A percentile compares a stretch with the other conserved stretches of the same genome.
phyloP scores from a whole-genome alignment of 2,888 invertebrate genomes.

The Euzophera pinguis region DNA sequence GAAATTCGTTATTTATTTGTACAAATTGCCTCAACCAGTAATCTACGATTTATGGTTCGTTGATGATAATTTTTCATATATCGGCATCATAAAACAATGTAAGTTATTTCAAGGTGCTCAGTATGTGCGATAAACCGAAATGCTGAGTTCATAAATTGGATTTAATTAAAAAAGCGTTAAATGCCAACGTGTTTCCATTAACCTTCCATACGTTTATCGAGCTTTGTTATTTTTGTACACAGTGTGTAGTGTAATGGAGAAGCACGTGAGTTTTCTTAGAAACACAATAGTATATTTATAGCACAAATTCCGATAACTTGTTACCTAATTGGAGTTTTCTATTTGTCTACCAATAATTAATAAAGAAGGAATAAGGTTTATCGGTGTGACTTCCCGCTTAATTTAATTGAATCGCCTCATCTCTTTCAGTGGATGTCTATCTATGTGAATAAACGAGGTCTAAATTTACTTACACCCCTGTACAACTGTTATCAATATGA shows the following conservation, averaged over 20 bases:
- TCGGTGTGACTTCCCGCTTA: no score
- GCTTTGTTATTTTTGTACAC: slow-evolving; percentile 25
- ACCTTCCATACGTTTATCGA: slow-evolving; percentile 30
- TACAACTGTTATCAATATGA: no score
- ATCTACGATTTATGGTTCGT: slow-evolving; percentile 15
- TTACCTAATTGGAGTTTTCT: neutral
- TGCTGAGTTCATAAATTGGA: slow-evolving; percentile 36
- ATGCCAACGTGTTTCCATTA: slow-evolving; percentile 42
- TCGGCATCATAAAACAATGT: slow-evolving; percentile 25
- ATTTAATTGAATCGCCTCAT: no score
- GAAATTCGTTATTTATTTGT: slow-evolving; percentile 8
- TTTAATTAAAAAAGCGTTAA: slow-evolving; percentile 45
- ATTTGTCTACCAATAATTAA: no score
- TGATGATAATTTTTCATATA: slow-evolving; percentile 23
- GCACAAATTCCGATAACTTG: slow-evolving; percentile 19
- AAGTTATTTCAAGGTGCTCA: slow-evolving; percentile 27
- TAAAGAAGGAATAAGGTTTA: no score
- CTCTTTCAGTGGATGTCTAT: no score
- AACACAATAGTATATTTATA: slow-evolving; percentile 26
- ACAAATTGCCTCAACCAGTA: neutral
- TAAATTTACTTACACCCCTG: no score
- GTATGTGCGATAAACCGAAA: slow-evolving; percentile 24
- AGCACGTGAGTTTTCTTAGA: slow-evolving; percentile 25
- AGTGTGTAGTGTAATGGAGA: slow-evolving; percentile 19
- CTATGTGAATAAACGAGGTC: no score